These are phyloP conservation scores for Phylloscopus whistleri DNA, from an alignment of 2,113 vertebrate genomes.

Conservation along the genomic window DNA sequence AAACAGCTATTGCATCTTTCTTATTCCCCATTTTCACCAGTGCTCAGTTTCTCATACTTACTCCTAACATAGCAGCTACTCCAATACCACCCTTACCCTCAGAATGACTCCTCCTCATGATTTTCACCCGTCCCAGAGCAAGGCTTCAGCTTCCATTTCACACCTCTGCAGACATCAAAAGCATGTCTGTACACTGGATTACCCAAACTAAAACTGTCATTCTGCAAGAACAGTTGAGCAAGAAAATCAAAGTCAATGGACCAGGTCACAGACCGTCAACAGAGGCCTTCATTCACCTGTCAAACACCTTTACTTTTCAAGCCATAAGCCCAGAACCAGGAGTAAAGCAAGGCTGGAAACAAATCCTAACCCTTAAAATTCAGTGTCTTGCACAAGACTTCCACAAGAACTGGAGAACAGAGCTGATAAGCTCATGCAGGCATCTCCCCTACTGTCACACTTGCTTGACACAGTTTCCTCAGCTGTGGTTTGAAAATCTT, in stretches of 20 bases:
- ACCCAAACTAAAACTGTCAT: neutral
- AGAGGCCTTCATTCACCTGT: neutral
- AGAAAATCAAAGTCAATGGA: neutral
- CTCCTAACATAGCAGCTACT: neutral
- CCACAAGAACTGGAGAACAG: neutral
- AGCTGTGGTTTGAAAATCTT: slow-evolving; percentile 4
- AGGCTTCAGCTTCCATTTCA: neutral
- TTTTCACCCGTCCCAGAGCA: neutral
- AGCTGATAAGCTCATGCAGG: neutral
- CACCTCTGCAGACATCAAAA: neutral
- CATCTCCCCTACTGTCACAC: neutral
- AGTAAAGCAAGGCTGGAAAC: neutral
- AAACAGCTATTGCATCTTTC: neutral
- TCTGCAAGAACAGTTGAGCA: neutral
- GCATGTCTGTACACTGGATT: neutral
- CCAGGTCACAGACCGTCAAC: neutral
- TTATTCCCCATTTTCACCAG: neutral
- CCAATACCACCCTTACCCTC: neutral
- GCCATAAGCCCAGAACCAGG: neutral
- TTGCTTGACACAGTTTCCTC: neutral
- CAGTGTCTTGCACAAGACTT: neutral
- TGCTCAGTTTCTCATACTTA: neutral
- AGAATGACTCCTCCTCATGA: neutral
- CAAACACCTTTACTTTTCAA: neutral
- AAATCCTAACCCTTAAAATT: neutral